phyloP scores from a whole-genome alignment of 2,113 vertebrate genomes.

The Cichladusa arquata region DNA sequence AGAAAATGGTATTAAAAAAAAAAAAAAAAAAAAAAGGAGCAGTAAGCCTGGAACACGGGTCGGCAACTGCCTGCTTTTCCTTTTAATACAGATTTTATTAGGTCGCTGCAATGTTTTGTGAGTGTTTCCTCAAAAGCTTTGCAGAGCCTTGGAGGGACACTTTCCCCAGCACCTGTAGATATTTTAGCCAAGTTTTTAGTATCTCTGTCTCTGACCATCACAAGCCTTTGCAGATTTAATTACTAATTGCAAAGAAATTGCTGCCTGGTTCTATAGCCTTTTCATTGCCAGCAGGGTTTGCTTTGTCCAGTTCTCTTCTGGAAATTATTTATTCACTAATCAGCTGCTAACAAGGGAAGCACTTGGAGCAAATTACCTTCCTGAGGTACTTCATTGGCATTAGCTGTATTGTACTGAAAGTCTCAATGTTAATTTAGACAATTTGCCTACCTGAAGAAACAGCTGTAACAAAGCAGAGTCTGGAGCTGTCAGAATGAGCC shows the following conservation, averaged over 20 bases:
- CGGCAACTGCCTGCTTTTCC: not conserved
- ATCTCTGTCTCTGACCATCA: not conserved
- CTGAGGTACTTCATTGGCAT: not conserved
- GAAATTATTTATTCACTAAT: conserved; percentile 5
- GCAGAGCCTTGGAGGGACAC: not conserved
- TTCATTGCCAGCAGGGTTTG: not conserved
- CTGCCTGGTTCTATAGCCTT: not conserved
- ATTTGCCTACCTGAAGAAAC: not conserved
- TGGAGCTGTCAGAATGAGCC: not conserved
- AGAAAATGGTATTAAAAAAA: not conserved
- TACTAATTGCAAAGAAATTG: not conserved
- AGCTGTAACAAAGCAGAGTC: not conserved
- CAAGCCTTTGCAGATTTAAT: not conserved
- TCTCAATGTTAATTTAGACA: not conserved
- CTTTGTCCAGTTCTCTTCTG: not conserved
- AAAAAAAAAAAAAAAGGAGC: not conserved
- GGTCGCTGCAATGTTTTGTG: not conserved
- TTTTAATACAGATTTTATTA: not conserved
- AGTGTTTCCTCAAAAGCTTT: not conserved
- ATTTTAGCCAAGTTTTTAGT: not conserved
- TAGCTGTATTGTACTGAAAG: not conserved
- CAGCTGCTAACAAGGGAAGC: not conserved
- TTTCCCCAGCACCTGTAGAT: not conserved
- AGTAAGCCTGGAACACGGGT: not conserved
- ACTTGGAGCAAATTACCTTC: not conserved